Evolutionary conservation across 1,140 invertebrate genomes (phyloP).

Genomic region (Vanessa tameamea): DNA sequence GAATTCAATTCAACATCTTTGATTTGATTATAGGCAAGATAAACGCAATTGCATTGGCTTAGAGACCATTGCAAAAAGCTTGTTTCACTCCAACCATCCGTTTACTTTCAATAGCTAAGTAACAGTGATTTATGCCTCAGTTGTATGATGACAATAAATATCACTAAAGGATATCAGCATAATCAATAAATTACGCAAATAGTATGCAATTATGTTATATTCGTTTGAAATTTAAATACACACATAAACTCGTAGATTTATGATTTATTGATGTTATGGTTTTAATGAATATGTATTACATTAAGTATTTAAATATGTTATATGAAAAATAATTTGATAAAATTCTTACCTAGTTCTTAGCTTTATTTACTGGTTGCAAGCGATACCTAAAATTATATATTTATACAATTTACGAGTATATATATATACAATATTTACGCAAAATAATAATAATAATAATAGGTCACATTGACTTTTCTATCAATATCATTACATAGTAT

Average conservation of each 20-base stretch:
- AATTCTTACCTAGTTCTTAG: too few species aligned
- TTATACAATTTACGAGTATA: too few species aligned
- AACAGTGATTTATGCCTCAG: conserved; percentile 22
- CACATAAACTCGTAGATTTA: conserved; percentile 5
- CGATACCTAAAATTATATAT: too few species aligned
- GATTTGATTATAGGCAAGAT: background rate
- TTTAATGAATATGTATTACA: background rate
- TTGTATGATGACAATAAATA: conserved; percentile 24
- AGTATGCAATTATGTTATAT: conserved; percentile 26
- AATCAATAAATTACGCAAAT: conserved; percentile 22
- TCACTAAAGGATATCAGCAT: conserved; percentile 23
- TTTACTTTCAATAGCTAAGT: conserved; percentile 21
- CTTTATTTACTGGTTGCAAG: too few species aligned
- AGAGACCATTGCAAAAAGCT: background rate
- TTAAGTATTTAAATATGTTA: background rate
- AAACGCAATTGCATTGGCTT: background rate
- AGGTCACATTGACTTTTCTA: too few species aligned
- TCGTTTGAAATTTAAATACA: conserved; percentile 3
- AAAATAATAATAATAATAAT: too few species aligned
- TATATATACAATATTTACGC: too few species aligned
- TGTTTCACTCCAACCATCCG: conserved; percentile 3
- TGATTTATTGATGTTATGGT: conserved; percentile 3
- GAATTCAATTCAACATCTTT: conserved; percentile 8
- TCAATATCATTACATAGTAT: too few species aligned
- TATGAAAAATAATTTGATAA: too few species aligned